Evolutionary conservation across 2,113 vertebrate genomes (phyloP), one percentile per base, ranked within the genome.

Genomic region (Lipophrys pholis): DNA sequence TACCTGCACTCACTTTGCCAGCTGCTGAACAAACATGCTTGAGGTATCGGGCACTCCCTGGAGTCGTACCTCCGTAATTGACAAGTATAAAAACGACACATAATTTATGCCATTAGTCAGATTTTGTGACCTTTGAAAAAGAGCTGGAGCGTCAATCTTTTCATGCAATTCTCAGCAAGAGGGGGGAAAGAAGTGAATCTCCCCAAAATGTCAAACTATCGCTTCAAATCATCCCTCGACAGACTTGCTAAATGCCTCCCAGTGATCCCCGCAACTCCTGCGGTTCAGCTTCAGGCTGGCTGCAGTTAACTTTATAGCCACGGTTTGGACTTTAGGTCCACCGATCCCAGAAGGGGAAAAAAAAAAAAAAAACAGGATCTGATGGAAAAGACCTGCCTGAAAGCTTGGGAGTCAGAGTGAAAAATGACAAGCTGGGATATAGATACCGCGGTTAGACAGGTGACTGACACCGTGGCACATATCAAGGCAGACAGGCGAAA

Each of bases 401-500:
- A 49, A 82, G 21, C 21, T 30, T 30, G 21, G 21, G 21, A 67
- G 51, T 40, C 65, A 56, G 61, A 59, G 35, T 54, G 57, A 71
- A 62, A 7, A 49, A 16, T 73, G 60, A 51, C 43, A 77, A 11
- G 6, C 0, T 30, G 40, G 14, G 39, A 53, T 67, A 62, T 53
- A 76, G 60, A 64, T 57, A 45, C 52, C 46, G 17, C 36, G 53
- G 54, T 41, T 49, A 30, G 82, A 76, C 81, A 65, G 54, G 35
- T 76, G 80, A 77, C 16, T 80, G 87, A 71, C 76, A 85, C 35
- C 3, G 6, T 39, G 11, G 55, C 50, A 75, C 66, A 48, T 40
- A 69, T 79, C 70, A n/a, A 12, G 66, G 50, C 56, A 77, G 86
- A 75, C 69, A 58, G 65, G 62, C 2, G 56, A 73, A 68, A 60